Conservation (phyloP, 2,888 invertebrate genomes). For the Macropis europaea region DNA sequence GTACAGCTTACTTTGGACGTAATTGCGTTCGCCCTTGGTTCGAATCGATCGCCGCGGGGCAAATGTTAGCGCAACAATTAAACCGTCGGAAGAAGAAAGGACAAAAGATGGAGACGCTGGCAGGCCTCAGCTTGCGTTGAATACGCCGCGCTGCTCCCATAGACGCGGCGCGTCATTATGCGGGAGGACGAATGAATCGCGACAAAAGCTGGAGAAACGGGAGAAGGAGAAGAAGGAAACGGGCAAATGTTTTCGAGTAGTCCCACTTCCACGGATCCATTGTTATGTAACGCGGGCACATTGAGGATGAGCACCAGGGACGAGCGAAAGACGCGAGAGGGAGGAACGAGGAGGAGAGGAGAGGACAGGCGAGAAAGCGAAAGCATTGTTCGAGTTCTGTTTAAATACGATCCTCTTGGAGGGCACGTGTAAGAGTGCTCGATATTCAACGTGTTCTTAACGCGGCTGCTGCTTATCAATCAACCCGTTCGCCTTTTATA, state of each 20-base stretch:
- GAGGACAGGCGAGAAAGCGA: slow-evolving; percentile 36
- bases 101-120: slow-evolving; percentile 49
- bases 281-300: slow-evolving; percentile 64
- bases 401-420: slow-evolving; percentile 61
- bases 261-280: slow-evolving; percentile 63
- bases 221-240: slow-evolving; percentile 53
- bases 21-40: slow-evolving; percentile 36
- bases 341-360: background rate
- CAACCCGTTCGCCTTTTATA: background rate
- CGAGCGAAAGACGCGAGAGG: slow-evolving; percentile 39
- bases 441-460: slow-evolving; percentile 39
- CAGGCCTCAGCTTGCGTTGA: slow-evolving; percentile 43
- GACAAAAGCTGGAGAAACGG: slow-evolving; percentile 59
- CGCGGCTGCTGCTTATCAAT: slow-evolving; percentile 31
- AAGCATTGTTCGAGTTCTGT: slow-evolving; percentile 64
- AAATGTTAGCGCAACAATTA: slow-evolving; percentile 66
- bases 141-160: slow-evolving; percentile 57
- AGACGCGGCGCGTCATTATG: slow-evolving; percentile 64
- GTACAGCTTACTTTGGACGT: slow-evolving; percentile 45
- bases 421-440: slow-evolving; percentile 29
- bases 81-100: slow-evolving; percentile 53
- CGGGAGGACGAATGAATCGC: slow-evolving; percentile 65
- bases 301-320: slow-evolving; percentile 44
- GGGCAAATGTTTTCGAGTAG: slow-evolving; percentile 64
- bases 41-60: slow-evolving; percentile 57